A percentile compares a stretch with the other conserved stretches of the same genome.
Evolutionary conservation across 2,797 vertebrate species (phyloP).

Genomic region (Pseudocheirus occidentalis): DNA sequence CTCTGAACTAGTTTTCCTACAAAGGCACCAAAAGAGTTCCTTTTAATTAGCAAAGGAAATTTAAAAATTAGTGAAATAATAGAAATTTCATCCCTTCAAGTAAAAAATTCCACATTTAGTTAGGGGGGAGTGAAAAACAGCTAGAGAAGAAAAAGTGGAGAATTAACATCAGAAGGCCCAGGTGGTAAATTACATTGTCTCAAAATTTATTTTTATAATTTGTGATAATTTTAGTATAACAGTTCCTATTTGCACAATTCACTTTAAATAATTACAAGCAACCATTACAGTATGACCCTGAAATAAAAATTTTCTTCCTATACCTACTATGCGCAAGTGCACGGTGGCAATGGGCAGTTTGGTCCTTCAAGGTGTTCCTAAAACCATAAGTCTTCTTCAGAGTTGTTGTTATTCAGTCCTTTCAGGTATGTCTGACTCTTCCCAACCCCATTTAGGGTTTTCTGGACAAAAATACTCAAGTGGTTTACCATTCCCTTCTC

Average conservation of each 20-base stretch:
- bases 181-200: background rate
- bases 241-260: background rate
- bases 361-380: background rate
- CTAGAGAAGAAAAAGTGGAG: background rate
- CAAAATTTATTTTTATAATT: background rate
- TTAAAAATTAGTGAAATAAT: background rate
- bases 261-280: background rate
- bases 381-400: background rate
- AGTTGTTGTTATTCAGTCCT: too few relatives aligned
- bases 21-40: background rate
- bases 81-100: background rate
- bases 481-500: background rate
- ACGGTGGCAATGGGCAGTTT: background rate
- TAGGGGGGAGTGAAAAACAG: background rate
- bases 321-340: background rate
- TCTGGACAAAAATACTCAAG: background rate
- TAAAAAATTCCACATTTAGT: constrained; percentile 20
- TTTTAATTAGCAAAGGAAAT: background rate
- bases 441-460: background rate
- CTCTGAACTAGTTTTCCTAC: background rate
- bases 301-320: background rate
- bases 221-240: background rate
- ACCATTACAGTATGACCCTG: background rate
- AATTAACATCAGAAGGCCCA: background rate
- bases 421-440: background rate